phyloP scores from a whole-genome alignment of 1,140 invertebrate genomes.

The Aphaenogaster rudis region DNA sequence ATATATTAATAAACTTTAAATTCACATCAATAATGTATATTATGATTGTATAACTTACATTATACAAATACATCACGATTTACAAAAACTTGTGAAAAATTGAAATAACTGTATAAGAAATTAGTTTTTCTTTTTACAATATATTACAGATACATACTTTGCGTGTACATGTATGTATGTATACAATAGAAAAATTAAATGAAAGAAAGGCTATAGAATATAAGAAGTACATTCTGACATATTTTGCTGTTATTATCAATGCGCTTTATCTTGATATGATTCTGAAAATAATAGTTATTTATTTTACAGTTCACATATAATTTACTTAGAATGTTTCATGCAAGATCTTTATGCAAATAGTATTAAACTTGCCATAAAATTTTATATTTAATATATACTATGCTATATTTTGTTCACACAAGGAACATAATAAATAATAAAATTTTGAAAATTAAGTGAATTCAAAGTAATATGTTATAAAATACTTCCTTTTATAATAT shows the following conservation, averaged over 20 bases:
- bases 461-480: neutral
- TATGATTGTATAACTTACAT: neutral
- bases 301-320: neutral
- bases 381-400: neutral
- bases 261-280: neutral
- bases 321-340: neutral
- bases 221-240: neutral
- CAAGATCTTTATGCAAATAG: neutral
- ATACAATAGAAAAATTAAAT: neutral
- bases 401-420: neutral
- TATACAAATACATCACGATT: neutral
- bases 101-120: neutral
- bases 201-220: neutral
- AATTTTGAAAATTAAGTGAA: neutral
- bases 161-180: neutral
- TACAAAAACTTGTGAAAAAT: neutral
- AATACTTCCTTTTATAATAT: neutral
- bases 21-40: neutral
- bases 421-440: neutral
- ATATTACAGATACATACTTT: conserved; percentile 9
- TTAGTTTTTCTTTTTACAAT: neutral
- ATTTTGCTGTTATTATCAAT: conserved; percentile 10
- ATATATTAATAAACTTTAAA: neutral
- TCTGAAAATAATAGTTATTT: neutral
- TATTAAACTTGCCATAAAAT: neutral